Evolutionary conservation across 2,113 vertebrate species (phyloP).

Genomic region (Orthochromis malagaraziensis): DNA sequence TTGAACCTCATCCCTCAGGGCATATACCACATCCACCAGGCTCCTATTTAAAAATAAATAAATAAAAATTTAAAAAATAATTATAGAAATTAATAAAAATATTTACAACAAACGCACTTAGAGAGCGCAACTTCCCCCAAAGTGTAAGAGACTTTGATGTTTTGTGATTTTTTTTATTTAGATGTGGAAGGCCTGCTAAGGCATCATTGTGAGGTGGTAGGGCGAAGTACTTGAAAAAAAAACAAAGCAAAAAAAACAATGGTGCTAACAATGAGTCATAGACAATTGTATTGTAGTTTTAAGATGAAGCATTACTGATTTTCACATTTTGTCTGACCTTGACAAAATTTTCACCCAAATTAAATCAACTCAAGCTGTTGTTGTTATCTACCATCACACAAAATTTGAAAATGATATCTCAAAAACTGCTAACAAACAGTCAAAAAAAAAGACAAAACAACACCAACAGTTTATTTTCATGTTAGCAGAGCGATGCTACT

Average conservation of each 20-base stretch:
- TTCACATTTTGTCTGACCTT: not conserved
- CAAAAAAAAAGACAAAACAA: not conserved
- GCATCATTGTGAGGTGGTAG: not conserved
- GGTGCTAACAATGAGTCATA: not conserved
- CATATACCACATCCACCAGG: slow-evolving; percentile 93
- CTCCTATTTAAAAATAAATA: slow-evolving; percentile 69
- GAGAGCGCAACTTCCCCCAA: not conserved
- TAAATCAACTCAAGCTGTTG: not conserved
- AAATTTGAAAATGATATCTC: not conserved
- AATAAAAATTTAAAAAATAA: not conserved
- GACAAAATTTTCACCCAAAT: not conserved
- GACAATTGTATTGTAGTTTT: not conserved
- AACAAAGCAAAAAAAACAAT: not conserved
- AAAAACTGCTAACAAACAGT: not conserved
- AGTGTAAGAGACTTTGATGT: not conserved
- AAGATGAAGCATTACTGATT: not conserved
- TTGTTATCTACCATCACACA: not conserved
- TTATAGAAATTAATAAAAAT: not conserved
- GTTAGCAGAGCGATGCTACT: not conserved
- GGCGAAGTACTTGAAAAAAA: accelerated
- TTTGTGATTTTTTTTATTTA: not conserved
- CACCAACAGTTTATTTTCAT: not conserved
- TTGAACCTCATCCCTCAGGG: slow-evolving; percentile 89
- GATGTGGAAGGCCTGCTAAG: not conserved
- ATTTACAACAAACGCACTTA: not conserved